Evolutionary conservation across 2,888 invertebrate genomes (phyloP).

Genomic region (Apotomis turbidana): DNA sequence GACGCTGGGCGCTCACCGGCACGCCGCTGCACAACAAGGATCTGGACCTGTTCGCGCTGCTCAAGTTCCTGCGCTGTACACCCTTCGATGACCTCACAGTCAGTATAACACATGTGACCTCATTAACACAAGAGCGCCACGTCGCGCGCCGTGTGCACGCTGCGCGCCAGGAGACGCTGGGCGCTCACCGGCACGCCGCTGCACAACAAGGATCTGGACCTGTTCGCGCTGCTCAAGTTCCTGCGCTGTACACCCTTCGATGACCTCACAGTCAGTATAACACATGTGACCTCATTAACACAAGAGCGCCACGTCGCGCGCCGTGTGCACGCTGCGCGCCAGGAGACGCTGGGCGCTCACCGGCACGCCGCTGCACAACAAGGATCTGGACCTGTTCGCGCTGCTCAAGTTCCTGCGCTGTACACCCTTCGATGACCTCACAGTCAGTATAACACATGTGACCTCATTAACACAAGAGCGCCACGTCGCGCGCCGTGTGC

Average conservation of each 20-base stretch:
- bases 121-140: slow-evolving; percentile 91
- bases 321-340: slow-evolving; percentile 86
- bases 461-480: slow-evolving; percentile 91
- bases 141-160: slow-evolving; percentile 87
- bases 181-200: slow-evolving; percentile 97
- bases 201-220: slow-evolving; percentile 95
- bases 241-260: slow-evolving; percentile 94
- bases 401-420: slow-evolving; percentile 92
- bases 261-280: slow-evolving; percentile 85
- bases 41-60: slow-evolving; percentile 89
- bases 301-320: slow-evolving; percentile 89
- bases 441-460: slow-evolving; percentile 72
- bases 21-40: slow-evolving; percentile 98
- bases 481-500: slow-evolving; percentile 88
- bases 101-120: too few relatives aligned
- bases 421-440: slow-evolving; percentile 94
- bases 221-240: slow-evolving; percentile 92
- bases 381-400: slow-evolving; percentile 92
- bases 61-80: slow-evolving; percentile 92
- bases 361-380: slow-evolving; percentile 98
- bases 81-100: slow-evolving; percentile 94
- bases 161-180: slow-evolving; percentile 84
- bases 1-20: slow-evolving; percentile 92
- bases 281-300: too few relatives aligned
- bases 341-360: slow-evolving; percentile 89